Evolutionary conservation across 2,797 vertebrate species (phyloP), one percentile per base, ranked within the genome.

Genomic region (Danionella dracula): DNA sequence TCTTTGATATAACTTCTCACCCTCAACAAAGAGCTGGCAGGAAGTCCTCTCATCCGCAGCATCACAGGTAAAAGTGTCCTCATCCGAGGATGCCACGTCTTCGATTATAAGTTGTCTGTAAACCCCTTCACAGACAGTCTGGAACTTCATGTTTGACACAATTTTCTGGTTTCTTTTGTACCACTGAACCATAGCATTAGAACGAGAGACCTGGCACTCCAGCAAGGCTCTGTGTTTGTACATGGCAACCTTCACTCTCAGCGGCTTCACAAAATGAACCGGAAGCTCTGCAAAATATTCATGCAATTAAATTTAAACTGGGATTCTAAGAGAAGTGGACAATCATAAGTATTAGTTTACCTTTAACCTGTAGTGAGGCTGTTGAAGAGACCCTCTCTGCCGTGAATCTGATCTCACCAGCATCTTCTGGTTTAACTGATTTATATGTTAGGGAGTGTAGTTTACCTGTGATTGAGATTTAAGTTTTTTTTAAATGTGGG

Each of bases 11-110:
- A 42, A 23, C 42, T 21, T 79, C 84, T 68, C 82, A 98, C 96
- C 95, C 89, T 99, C 97, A 56, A 99, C 93, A 0, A 95, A 90
- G 74, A 99, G 92, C 72, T 92, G 91, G 48, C 95, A 96, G 0
- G 91, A 92, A 37, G 92, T 96, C 81, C 87, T 86, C 68, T 94
- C 93, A 13, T 98, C 92, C 0, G 86, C 88, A 0, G 95, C 93
- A 0, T 99, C 94, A 1, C 97, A 99, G 0, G 88, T 94, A 67
- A 98, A 99, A 0, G 84, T 89, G 74, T 94, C 96, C 70, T 99
- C 97, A 0, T 99, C 97, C n/a, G 90, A 89, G 0, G 90, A 93
- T 66, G 85, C 89, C 1, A 93, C 81, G 0, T 94, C 85, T 0
- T 91, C 90, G 68, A 99, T 98, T 70, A 92, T 73, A 58, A 99